These are phyloP conservation scores for Argyresthia goedartella DNA, from an alignment of 2,888 invertebrate genomes.

Conservation along the genomic window DNA sequence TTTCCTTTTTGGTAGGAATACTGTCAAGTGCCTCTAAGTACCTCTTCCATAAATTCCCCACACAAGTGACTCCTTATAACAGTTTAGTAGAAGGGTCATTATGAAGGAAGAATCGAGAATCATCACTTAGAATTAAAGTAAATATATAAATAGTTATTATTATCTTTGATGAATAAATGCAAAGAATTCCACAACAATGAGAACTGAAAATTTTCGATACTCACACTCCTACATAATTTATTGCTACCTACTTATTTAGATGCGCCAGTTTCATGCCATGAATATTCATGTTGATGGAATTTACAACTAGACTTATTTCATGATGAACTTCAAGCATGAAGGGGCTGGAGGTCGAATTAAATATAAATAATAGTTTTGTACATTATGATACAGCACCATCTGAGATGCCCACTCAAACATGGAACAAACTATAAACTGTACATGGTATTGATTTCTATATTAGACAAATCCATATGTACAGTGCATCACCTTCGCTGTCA, in stretches of 20 bases:
- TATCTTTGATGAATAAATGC: conserved; percentile 4
- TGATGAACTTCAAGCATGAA: neutral
- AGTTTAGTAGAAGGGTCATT: too few relatives aligned
- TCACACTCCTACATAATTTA: neutral
- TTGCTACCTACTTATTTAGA: neutral
- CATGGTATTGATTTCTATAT: conserved; percentile 37
- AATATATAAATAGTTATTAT: neutral
- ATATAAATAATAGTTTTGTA: neutral
- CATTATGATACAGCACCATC: conserved; percentile 11
- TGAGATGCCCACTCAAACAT: conserved; percentile 24
- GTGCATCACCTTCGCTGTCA: conserved; percentile 13
- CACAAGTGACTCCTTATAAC: neutral
- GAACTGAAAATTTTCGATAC: neutral
- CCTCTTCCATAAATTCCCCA: neutral
- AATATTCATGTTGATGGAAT: neutral
- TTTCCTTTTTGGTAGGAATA: neutral
- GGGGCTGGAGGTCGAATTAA: neutral
- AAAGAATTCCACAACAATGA: neutral
- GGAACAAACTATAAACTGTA: conserved; percentile 26
- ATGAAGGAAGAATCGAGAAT: too few relatives aligned
- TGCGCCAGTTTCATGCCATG: neutral
- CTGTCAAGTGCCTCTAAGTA: neutral
- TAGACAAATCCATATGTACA: conserved; percentile 46
- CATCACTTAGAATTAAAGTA: neutral
- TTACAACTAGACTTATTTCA: neutral